Percentiles rank a stretch among this genome's conserved stretches.
Evolutionary conservation across 2,888 invertebrate species (phyloP).

Genomic region (Punctoribates punctum): DNA sequence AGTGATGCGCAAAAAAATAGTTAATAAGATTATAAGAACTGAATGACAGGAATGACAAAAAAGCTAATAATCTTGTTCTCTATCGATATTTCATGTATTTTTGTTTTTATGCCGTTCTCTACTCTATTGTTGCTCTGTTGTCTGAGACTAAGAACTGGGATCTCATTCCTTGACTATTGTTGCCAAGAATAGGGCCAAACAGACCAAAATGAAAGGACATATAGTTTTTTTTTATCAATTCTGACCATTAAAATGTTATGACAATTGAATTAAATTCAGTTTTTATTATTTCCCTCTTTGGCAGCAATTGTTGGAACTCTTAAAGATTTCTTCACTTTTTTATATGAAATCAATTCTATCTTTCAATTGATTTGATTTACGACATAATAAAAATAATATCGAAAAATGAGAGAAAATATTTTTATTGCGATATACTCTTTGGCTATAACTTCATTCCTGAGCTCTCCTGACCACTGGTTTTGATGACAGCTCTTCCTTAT

Average conservation of each 20-base stretch:
- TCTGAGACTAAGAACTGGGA: too few relatives aligned
- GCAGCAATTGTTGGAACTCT: not conserved
- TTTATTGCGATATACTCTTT: too few relatives aligned
- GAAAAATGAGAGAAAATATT: not conserved
- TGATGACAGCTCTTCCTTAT: too few relatives aligned
- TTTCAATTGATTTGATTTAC: not conserved
- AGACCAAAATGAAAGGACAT: not conserved
- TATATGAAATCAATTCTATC: not conserved
- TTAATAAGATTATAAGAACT: constrained; percentile 25
- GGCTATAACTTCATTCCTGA: too few relatives aligned
- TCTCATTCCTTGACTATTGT: not conserved
- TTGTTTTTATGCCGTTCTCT: too few relatives aligned
- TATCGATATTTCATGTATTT: not conserved
- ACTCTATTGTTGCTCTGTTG: not conserved
- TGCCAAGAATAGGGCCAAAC: not conserved
- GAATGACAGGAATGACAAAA: constrained; percentile 33
- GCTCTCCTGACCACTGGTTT: too few relatives aligned
- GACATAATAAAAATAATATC: not conserved
- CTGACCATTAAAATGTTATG: not conserved
- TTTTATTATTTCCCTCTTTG: not conserved
- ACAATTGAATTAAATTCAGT: constrained; percentile 21
- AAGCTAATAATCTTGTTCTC: constrained; percentile 16
- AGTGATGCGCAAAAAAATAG: not conserved
- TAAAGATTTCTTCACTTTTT: not conserved
- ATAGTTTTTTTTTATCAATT: not conserved